Percentiles rank a stretch among this genome's conserved stretches.
These are phyloP conservation scores for Agrotis exclamationis DNA, from an alignment of 2,888 invertebrate species.

Conservation along the genomic window DNA sequence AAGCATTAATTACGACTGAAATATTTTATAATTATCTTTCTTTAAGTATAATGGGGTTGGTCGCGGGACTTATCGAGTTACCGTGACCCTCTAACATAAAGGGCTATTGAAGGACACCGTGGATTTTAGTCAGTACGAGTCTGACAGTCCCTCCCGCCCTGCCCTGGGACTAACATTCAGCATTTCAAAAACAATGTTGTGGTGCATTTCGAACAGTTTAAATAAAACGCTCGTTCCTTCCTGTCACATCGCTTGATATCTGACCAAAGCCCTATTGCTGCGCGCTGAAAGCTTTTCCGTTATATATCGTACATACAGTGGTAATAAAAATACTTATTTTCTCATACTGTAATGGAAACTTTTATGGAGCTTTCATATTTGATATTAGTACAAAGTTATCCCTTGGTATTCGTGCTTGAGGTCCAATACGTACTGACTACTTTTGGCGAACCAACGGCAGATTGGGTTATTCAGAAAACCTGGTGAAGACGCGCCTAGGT, in stretches of 20 bases:
- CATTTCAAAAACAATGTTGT: not conserved
- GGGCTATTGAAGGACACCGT: too few species aligned
- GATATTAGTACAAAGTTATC: constrained; percentile 1
- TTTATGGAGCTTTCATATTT: constrained; percentile 32
- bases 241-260: constrained; percentile 16
- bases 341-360: constrained; percentile 33
- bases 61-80: too few species aligned
- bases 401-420: not conserved
- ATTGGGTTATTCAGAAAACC: too few species aligned
- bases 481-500: too few species aligned
- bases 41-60: not conserved
- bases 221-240: constrained; percentile 20
- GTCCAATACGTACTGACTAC: too few species aligned
- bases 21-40: not conserved
- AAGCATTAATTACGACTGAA: not conserved
- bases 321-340: constrained; percentile 43
- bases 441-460: too few species aligned
- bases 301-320: constrained; percentile 23
- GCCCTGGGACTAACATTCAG: too few species aligned
- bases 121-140: too few species aligned
- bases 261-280: constrained; percentile 29
- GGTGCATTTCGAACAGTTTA: constrained; percentile 2
- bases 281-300: constrained; percentile 52
- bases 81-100: too few species aligned
- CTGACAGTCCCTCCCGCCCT: too few species aligned